phyloP scores from a whole-genome alignment of 2,888 invertebrate genomes.

The Ernsta delagoae region DNA sequence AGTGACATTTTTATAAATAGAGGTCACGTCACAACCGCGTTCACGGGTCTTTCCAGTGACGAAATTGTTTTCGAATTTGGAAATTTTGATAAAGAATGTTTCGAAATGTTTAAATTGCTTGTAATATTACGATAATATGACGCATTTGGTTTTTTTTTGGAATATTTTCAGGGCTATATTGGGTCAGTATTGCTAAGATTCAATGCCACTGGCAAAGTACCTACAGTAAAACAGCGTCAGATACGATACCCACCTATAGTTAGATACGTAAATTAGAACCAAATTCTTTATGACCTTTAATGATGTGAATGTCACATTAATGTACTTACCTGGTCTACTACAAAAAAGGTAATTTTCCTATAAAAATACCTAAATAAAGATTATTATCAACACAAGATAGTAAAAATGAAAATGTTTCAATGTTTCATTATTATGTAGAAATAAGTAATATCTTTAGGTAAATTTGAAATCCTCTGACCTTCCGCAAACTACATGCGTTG shows the following conservation, averaged over 20 bases:
- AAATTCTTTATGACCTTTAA: no score
- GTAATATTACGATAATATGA: neutral
- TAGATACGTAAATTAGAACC: no score
- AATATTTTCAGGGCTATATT: neutral
- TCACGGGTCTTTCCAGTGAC: slow-evolving; percentile 31
- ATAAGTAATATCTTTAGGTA: neutral
- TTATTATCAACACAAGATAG: neutral
- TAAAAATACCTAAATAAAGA: no score
- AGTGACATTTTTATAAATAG: slow-evolving; percentile 64
- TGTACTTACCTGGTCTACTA: no score
- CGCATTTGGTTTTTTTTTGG: neutral
- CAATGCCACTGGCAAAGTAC: no score
- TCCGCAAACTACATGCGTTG: neutral
- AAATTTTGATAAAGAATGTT: slow-evolving; percentile 10
- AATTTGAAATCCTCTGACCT: neutral
- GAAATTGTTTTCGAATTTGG: slow-evolving; percentile 22
- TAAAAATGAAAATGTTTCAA: no score
- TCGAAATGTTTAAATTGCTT: neutral
- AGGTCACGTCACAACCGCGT: slow-evolving; percentile 29
- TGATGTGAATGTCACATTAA: no score
- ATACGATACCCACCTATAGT: no score
- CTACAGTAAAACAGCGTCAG: no score
- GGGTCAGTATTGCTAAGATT: no score
- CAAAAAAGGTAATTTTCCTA: no score
- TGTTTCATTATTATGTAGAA: neutral